phyloP scores from a whole-genome alignment of 1,140 invertebrate species.

The Eurosta solidaginis region DNA sequence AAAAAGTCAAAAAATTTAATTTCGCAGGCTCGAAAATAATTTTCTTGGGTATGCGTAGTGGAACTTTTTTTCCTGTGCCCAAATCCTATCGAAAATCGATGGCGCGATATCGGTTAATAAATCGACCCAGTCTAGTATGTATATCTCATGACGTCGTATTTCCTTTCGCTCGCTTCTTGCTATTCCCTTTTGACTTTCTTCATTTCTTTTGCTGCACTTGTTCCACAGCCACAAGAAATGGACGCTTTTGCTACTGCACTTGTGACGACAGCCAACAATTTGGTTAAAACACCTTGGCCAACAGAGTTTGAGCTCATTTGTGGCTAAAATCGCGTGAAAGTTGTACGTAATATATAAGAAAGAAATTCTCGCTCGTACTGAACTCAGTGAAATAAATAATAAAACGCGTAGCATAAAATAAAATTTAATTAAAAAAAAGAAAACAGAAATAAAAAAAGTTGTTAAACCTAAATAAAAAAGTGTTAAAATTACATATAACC shows the following conservation, averaged over 20 bases:
- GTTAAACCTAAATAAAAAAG: too few relatives aligned
- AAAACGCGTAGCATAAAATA: neutral
- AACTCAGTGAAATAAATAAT: neutral
- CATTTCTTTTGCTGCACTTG: slow-evolving; percentile 13
- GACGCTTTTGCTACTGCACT: neutral
- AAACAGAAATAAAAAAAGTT: neutral
- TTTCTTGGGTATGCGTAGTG: too few relatives aligned
- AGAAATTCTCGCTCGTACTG: neutral
- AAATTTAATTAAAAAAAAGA: neutral
- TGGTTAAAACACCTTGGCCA: slow-evolving; percentile 57
- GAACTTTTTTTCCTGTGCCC: too few relatives aligned
- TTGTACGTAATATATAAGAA: slow-evolving; percentile 37
- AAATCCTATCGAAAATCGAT: too few relatives aligned
- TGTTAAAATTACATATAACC: too few relatives aligned
- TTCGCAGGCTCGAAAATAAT: too few relatives aligned
- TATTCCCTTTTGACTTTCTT: slow-evolving; percentile 1
- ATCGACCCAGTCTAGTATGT: too few relatives aligned
- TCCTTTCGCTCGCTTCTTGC: neutral
- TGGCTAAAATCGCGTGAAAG: slow-evolving; percentile 55
- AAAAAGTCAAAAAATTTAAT: too few relatives aligned
- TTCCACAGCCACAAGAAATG: neutral
- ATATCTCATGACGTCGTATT: neutral
- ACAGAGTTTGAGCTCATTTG: slow-evolving; percentile 52
- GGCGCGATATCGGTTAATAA: too few relatives aligned
- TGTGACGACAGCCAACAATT: slow-evolving; percentile 30